These are phyloP conservation scores for Sinopyrophorus schimmeli DNA, from an alignment of 2,888 invertebrate species.

Conservation along the genomic window DNA sequence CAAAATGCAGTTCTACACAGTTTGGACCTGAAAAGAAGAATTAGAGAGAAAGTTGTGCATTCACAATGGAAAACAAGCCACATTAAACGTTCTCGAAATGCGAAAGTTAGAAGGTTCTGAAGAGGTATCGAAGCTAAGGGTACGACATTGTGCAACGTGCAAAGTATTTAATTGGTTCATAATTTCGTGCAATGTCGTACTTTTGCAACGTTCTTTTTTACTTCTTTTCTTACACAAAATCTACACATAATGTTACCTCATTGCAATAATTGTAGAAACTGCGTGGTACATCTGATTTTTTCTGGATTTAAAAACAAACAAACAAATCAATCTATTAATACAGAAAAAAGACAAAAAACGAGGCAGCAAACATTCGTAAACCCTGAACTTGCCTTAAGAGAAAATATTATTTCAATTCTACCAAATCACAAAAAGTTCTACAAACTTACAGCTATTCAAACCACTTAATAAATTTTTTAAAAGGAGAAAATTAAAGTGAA, in stretches of 20 bases:
- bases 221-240: conserved; percentile 10
- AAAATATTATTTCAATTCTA: not conserved
- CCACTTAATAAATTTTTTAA: conserved; percentile 12
- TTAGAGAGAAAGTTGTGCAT: conserved; percentile 6
- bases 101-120: conserved; percentile 5
- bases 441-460: conserved; percentile 13
- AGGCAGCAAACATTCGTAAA: conserved; percentile 12
- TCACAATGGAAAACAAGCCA: conserved; percentile 10
- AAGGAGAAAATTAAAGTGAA: conserved; percentile 4
- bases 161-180: not conserved
- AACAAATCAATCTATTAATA: conserved; percentile 25
- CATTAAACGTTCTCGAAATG: conserved; percentile 1
- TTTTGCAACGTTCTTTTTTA: not conserved
- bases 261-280: conserved; percentile 90
- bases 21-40: conserved; percentile 6
- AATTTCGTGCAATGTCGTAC: conserved; percentile 5
- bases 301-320: conserved; percentile 46
- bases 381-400: conserved; percentile 2
- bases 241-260: conserved; percentile 69
- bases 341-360: conserved; percentile 9
- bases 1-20: too few species aligned
- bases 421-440: conserved; percentile 1
- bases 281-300: conserved; percentile 94
- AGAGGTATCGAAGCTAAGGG: conserved; percentile 4
- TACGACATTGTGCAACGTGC: conserved; percentile 3